phyloP scores from a whole-genome alignment of 2,888 invertebrate species.

The Poecilobothrus nobilitatus region DNA sequence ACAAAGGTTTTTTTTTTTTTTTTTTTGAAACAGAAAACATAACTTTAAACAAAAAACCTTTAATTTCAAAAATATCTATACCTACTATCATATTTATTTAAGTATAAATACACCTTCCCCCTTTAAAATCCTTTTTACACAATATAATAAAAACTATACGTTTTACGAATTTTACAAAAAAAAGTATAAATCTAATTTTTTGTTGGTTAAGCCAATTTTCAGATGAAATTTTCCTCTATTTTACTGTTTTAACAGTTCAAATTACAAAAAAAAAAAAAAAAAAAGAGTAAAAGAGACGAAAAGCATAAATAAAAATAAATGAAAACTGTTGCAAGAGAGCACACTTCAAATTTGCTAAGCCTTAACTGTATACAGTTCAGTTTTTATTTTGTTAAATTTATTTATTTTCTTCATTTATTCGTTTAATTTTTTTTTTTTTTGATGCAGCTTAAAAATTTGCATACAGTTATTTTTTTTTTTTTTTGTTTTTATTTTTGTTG shows the following conservation, averaged over 20 bases:
- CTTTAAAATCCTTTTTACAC: too few species aligned
- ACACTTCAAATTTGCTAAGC: constrained; percentile 1
- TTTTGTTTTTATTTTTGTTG: not conserved
- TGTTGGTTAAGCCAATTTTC: not conserved
- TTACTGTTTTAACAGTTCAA: not conserved
- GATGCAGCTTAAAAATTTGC: constrained; percentile 2
- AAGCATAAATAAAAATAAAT: not conserved
- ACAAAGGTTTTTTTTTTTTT: too few species aligned
- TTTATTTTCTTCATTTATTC: constrained; percentile 6
- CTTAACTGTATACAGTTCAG: not conserved
- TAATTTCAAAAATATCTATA: too few species aligned
- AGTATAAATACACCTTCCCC: too few species aligned
- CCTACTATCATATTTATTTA: too few species aligned
- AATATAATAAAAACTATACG: too few species aligned
- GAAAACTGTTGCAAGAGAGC: not conserved
- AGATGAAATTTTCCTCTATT: not conserved
- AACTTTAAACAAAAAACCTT: too few species aligned
- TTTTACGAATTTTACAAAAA: too few species aligned
- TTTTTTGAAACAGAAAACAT: too few species aligned
- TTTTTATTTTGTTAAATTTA: not conserved
- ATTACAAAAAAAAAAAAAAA: too few species aligned
- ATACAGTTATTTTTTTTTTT: not conserved
- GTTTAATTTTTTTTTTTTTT: not conserved
- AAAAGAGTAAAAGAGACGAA: not conserved
- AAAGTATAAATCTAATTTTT: too few species aligned